Evolutionary conservation across 35 echinoderm and acorn worm genomes (phyloP), one percentile per base, ranked within the genome.

Genomic region (Ophiothrix spiculata): DNA sequence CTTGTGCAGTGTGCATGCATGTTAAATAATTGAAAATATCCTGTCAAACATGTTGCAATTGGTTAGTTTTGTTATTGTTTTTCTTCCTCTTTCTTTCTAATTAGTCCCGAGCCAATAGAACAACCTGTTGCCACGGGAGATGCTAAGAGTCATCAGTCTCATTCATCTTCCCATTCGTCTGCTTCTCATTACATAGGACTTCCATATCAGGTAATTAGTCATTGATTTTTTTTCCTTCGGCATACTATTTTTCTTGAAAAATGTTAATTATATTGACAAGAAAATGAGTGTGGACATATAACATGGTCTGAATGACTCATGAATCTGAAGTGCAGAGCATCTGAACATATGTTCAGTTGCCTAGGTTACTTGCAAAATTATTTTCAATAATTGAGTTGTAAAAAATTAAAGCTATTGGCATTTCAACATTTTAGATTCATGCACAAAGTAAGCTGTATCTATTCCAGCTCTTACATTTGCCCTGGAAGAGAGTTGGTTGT

Each of bases 71-170:
- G 12, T 31, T 11, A 31, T 32, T 46, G 29, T 46, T 40, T 84
- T 42, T 84, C n/a, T 69, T 40, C 16, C 73, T 39, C 69, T 64
- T 77, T 39, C 38, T 74, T 32, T 81, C 78, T 79, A 38, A 32
- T 76, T 77, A 93, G 86, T 80, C 80, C 87, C 77, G 91, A 93
- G 80, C 74, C 86, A 56, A 75, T 88, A 39, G 91, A 93, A 77
- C 64, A 93, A 39, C 86, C 91, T 42, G 90, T 87, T 36, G 75
- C 90, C 56, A 83, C 79, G 32, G 91, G 81, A 88, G 91, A 93
- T 93, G 91, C 64, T 28, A 93, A 85, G 49, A 34, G 80, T 88
- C 35, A 74, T 86, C 46, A 41, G 76, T 49, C 83, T 79, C 32
- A 84, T 32, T 83, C 75, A 56, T 83, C 75, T 39, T 83, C 86